phyloP scores from a whole-genome alignment of 2,113 vertebrate genomes.

The Lota lota region DNA sequence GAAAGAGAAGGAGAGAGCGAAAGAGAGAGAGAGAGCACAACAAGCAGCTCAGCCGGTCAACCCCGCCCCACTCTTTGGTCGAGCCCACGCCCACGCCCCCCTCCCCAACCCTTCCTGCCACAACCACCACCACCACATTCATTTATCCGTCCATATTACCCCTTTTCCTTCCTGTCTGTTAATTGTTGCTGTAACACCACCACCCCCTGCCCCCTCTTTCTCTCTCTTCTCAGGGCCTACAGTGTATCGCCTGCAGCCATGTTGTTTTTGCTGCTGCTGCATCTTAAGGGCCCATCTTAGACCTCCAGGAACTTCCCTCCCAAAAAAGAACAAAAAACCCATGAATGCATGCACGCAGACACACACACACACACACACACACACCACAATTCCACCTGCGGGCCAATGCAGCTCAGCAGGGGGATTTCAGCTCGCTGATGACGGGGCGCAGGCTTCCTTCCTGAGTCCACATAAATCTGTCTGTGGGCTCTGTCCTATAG shows the following conservation, averaged over 20 bases:
- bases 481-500: constrained; percentile 50
- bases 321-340: constrained; percentile 42
- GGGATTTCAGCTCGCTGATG: constrained; percentile 67
- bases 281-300: constrained; percentile 39
- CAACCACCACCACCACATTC: constrained; percentile 45
- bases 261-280: constrained; percentile 30
- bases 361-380: neutral
- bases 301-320: constrained; percentile 58
- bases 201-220: too few relatives aligned
- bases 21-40: too few relatives aligned
- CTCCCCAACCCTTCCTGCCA: constrained; percentile 38
- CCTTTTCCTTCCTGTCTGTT: constrained; percentile 51
- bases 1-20: too few relatives aligned
- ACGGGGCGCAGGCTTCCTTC: constrained; percentile 70
- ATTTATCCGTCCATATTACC: constrained; percentile 48
- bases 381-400: constrained; percentile 44
- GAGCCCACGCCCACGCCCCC: constrained; percentile 28
- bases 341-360: neutral
- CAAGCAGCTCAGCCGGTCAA: too few relatives aligned
- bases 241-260: constrained; percentile 38
- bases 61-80: constrained; percentile 4
- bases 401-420: constrained; percentile 55
- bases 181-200: constrained; percentile 47
- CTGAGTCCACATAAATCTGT: constrained; percentile 77
- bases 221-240: constrained; percentile 27